phyloP scores from a whole-genome alignment of 2,888 invertebrate genomes.

The Cecidostiba fungosa region DNA sequence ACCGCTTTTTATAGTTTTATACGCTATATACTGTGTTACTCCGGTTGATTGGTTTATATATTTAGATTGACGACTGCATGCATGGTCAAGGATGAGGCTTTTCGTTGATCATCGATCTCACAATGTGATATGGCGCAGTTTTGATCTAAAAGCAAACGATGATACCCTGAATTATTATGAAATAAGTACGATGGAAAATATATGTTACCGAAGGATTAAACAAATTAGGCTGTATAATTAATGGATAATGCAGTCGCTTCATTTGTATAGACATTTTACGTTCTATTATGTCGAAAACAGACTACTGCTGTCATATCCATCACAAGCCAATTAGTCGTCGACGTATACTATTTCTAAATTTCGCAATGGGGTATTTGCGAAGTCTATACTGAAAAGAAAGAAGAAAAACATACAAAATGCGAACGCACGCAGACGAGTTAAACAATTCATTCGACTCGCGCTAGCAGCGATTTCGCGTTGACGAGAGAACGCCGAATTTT shows the following conservation, averaged over 20 bases:
- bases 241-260: too few relatives aligned
- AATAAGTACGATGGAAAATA: too few relatives aligned
- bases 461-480: background rate
- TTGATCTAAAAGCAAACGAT: background rate
- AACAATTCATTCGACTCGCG: background rate
- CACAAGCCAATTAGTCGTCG: too few relatives aligned
- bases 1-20: background rate
- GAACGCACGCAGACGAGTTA: background rate
- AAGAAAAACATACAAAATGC: too few relatives aligned
- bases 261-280: too few relatives aligned
- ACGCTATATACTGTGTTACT: background rate
- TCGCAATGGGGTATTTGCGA: too few relatives aligned
- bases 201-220: too few relatives aligned
- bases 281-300: too few relatives aligned
- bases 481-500: background rate
- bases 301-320: too few relatives aligned
- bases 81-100: background rate
- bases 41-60: background rate
- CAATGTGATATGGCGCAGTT: background rate
- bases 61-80: background rate
- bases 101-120: background rate
- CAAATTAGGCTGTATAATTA: background rate
- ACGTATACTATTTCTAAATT: too few relatives aligned
- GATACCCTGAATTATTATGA: background rate
- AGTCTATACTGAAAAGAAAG: too few relatives aligned